phyloP scores from a whole-genome alignment of 2,888 invertebrate genomes.

The Machimus rusticus region DNA sequence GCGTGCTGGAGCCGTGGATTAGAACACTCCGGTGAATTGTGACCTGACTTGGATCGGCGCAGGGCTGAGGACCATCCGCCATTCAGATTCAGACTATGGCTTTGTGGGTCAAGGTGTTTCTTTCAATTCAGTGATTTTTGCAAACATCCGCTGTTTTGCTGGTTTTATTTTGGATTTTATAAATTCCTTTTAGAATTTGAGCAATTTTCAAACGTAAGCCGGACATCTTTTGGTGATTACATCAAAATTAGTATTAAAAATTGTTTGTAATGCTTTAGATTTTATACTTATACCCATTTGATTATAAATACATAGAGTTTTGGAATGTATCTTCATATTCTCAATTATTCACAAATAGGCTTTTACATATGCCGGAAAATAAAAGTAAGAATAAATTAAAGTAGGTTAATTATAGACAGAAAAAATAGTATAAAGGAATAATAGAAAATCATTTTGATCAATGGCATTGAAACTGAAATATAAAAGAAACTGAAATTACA shows the following conservation, averaged over 20 bases:
- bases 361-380: too few species aligned
- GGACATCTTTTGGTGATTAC: background rate
- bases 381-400: too few species aligned
- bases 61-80: background rate
- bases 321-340: too few species aligned
- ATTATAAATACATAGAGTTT: too few species aligned
- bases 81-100: background rate
- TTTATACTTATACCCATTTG: too few species aligned
- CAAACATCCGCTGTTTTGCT: background rate
- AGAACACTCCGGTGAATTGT: background rate
- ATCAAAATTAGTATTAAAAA: background rate
- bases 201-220: background rate
- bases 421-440: background rate
- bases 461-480: background rate
- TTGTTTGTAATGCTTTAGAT: too few species aligned
- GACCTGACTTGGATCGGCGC: background rate
- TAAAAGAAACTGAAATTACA: background rate
- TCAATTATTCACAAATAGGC: too few species aligned
- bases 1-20: background rate
- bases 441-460: background rate
- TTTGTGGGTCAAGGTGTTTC: background rate
- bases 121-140: background rate
- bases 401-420: background rate
- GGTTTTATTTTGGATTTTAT: background rate
- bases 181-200: background rate